Evolutionary conservation across 1,140 invertebrate species (phyloP).

Genomic region (Procambarus virginalis): DNA sequence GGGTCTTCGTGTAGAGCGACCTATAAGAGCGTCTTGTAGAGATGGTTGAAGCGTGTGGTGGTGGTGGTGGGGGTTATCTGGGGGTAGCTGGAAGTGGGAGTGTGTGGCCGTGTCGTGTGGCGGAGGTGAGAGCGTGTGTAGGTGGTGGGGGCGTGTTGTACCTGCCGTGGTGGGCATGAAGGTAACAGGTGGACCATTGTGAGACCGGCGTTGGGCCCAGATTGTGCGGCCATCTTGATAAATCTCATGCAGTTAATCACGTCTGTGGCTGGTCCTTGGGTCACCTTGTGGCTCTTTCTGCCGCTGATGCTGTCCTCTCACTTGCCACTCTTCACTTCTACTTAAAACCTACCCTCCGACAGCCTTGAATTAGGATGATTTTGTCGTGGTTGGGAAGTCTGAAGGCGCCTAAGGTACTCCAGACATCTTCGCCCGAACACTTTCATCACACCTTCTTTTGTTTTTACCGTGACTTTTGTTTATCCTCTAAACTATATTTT

Average conservation of each 20-base stretch:
- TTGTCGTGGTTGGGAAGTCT: neutral
- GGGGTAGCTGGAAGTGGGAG: neutral
- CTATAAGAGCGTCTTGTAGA: neutral
- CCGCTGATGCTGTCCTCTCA: neutral
- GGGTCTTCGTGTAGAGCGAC: neutral
- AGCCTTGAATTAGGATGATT: neutral
- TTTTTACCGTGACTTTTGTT: neutral
- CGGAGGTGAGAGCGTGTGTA: neutral
- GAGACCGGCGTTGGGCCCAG: neutral
- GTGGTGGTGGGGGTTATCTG: neutral
- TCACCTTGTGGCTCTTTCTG: neutral
- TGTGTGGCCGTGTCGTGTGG: neutral
- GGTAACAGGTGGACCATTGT: neutral
- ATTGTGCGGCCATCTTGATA: slow-evolving; percentile 1
- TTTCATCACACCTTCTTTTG: neutral
- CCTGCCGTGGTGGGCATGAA: neutral
- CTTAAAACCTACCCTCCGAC: neutral
- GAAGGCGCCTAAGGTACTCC: neutral
- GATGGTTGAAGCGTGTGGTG: neutral
- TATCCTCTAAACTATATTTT: neutral
- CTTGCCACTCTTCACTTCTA: neutral
- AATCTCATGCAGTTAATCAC: neutral
- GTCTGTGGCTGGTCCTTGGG: neutral
- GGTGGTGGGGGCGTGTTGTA: slow-evolving; percentile 2
- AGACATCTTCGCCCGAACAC: neutral